phyloP scores from a whole-genome alignment of 2,797 vertebrate genomes.

The Potorous gilbertii region DNA sequence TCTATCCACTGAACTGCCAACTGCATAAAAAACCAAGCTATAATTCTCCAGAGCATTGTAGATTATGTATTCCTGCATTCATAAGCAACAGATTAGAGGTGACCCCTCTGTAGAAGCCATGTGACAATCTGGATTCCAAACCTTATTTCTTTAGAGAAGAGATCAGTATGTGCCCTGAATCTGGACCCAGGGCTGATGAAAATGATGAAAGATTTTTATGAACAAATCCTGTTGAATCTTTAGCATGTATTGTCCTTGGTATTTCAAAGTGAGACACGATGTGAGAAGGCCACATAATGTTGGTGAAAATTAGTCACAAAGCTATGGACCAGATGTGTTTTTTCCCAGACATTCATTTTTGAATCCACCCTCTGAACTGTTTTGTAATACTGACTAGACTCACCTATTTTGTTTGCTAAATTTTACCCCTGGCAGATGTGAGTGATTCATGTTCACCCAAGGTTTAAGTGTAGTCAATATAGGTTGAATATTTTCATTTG shows the following conservation, averaged over 20 bases:
- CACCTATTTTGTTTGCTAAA: constrained; percentile 13
- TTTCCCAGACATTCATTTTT: constrained; percentile 11
- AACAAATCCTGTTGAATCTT: background rate
- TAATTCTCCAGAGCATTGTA: background rate
- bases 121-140: background rate
- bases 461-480: background rate
- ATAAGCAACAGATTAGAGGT: background rate
- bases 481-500: background rate
- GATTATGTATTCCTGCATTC: background rate
- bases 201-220: background rate
- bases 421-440: background rate
- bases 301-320: constrained; percentile 32
- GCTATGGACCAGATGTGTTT: background rate
- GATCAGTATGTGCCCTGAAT: background rate
- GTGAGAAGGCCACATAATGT: background rate
- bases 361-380: constrained; percentile 14
- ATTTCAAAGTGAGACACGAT: constrained; percentile 11
- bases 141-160: background rate
- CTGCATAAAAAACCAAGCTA: background rate
- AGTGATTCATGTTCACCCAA: background rate
- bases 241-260: background rate
- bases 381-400: background rate
- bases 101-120: background rate
- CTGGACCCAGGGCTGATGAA: background rate
- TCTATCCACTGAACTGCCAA: background rate